Conservation (phyloP, 37 sponge, comb jelly and placozoan species). For the Cladorhizidae sp. region DNA sequence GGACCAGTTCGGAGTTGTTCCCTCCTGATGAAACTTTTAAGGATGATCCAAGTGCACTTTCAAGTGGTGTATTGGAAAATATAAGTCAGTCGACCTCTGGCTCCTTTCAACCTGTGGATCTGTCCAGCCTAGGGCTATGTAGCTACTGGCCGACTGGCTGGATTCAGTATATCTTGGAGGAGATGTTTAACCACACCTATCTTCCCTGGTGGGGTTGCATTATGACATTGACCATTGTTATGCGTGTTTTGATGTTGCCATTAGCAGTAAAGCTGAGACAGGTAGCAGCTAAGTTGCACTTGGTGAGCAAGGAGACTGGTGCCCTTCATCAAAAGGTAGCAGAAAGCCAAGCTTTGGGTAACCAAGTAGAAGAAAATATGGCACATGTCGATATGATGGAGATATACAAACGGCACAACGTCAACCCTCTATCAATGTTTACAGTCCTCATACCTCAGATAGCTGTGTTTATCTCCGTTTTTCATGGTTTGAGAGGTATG, state of each 20-base stretch:
- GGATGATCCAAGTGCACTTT: too few relatives aligned
- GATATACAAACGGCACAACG: conserved; percentile 59
- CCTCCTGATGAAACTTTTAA: background rate
- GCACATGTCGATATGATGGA: conserved; percentile 25
- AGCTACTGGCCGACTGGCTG: conserved; percentile 86
- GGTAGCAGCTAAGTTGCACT: conserved; percentile 66
- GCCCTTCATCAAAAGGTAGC: conserved; percentile 44
- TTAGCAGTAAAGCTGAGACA: conserved; percentile 41
- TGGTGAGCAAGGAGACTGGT: conserved; percentile 55
- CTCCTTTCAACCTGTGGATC: background rate
- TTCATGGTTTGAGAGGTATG: conserved; percentile 78
- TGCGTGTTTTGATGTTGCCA: conserved; percentile 64
- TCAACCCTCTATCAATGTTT: conserved; percentile 72
- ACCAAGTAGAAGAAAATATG: conserved; percentile 30
- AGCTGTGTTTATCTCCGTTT: conserved; percentile 82
- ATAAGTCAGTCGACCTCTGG: too few relatives aligned
- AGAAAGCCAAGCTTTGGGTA: conserved; percentile 38
- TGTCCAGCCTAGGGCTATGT: conserved; percentile 64
- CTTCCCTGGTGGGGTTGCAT: conserved; percentile 95
- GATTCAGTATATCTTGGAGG: conserved; percentile 67
- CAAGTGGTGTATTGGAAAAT: background rate
- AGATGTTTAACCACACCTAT: conserved; percentile 50
- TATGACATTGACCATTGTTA: conserved; percentile 32
- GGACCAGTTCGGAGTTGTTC: background rate
- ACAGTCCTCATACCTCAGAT: conserved; percentile 57